Evolutionary conservation across 1,140 invertebrate genomes (phyloP).

Genomic region (Aplysia californica): DNA sequence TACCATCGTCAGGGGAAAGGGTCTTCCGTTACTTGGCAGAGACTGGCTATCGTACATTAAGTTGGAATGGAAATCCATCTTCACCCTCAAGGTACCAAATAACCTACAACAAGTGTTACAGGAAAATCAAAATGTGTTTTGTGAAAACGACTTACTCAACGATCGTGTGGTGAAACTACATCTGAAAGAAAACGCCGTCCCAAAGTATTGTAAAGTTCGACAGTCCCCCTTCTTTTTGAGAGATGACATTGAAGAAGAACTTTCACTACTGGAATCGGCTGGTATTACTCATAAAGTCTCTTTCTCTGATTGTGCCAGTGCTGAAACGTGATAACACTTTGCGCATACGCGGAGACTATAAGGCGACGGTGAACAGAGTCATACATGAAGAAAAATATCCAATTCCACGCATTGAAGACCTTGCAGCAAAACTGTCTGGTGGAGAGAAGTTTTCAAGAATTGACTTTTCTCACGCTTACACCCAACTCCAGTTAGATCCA

Average conservation of each 20-base stretch:
- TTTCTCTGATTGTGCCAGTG: conserved; percentile 56
- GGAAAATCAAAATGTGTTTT: conserved; percentile 16
- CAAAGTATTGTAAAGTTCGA: conserved; percentile 31
- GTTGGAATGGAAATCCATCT: background rate
- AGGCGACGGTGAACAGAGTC: too few relatives aligned
- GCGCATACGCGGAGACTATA: too few relatives aligned
- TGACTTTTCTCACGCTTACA: conserved; percentile 47
- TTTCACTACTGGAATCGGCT: conserved; percentile 29
- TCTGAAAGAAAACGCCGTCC: conserved; percentile 21
- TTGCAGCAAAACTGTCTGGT: too few relatives aligned
- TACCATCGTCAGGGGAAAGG: background rate
- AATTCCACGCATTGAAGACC: too few relatives aligned
- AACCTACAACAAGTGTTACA: background rate
- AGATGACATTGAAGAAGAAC: conserved; percentile 49
- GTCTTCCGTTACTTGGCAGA: background rate
- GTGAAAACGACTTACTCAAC: conserved; percentile 22
- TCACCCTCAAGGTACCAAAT: background rate
- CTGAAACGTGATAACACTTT: too few relatives aligned
- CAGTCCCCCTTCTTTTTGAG: conserved; percentile 41
- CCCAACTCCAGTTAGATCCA: conserved; percentile 44
- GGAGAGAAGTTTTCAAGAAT: conserved; percentile 51
- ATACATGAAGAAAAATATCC: too few relatives aligned
- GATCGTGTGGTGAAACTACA: conserved; percentile 29
- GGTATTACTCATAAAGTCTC: conserved; percentile 41
- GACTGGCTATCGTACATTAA: background rate